Percentiles rank a stretch among this genome's conserved stretches.
phyloP scores from a whole-genome alignment of 2,113 vertebrate species.

The Nothocercus nigrocapillus region DNA sequence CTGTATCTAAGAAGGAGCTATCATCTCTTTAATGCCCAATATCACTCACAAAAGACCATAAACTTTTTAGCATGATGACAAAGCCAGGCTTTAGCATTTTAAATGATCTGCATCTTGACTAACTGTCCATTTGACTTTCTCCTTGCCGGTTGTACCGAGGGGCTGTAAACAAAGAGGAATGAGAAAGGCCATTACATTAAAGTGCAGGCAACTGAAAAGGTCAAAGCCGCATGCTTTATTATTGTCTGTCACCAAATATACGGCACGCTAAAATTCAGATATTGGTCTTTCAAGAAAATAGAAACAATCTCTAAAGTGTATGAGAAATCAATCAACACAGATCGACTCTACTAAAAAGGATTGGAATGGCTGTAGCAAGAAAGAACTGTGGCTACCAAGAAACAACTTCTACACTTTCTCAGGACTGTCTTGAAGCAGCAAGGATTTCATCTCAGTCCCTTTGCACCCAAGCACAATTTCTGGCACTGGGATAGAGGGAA shows the following conservation, averaged over 20 bases:
- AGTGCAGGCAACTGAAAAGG: slow-evolving; percentile 36
- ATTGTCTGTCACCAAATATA: background rate
- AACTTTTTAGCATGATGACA: background rate
- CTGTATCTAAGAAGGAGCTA: background rate
- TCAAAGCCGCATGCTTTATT: slow-evolving; percentile 36
- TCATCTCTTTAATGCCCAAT: background rate
- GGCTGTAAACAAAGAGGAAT: slow-evolving; percentile 5
- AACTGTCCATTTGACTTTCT: background rate
- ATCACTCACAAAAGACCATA: background rate
- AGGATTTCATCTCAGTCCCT: background rate
- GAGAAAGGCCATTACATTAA: slow-evolving; percentile 30
- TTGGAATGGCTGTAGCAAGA: background rate
- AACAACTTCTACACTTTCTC: background rate
- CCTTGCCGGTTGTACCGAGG: background rate
- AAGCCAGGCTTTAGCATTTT: background rate
- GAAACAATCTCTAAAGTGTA: slow-evolving; percentile 6
- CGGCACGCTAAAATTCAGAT: slow-evolving; percentile 18
- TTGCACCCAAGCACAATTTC: background rate
- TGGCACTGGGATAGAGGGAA: background rate
- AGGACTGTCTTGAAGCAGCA: background rate
- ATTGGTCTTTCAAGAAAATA: slow-evolving; percentile 2
- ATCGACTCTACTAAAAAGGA: background rate
- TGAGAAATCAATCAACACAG: background rate
- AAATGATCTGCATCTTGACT: slow-evolving; percentile 23
- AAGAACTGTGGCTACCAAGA: background rate